Conservation (phyloP, 2,888 invertebrate genomes). For the Agonopterix arenella region DNA sequence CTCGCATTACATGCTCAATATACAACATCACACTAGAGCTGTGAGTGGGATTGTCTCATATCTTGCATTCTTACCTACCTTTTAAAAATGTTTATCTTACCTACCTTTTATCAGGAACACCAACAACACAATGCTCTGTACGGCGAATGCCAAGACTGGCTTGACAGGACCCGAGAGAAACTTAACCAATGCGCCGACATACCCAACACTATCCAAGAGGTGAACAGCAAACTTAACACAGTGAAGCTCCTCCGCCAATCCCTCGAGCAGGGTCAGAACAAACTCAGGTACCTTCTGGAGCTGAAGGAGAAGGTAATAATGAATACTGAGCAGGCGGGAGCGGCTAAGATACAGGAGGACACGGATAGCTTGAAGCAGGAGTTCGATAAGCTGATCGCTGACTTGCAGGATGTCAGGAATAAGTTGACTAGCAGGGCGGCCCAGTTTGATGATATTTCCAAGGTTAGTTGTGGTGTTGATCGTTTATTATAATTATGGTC, state of each 20-base stretch:
- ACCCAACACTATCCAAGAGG: conserved; percentile 88
- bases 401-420: conserved; percentile 87
- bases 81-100: not conserved
- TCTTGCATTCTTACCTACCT: no score
- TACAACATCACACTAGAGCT: no score
- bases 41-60: no score
- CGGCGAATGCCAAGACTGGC: conserved; percentile 96
- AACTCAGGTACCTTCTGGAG: conserved; percentile 85
- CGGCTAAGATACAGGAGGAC: conserved; percentile 92
- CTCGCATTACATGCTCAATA: no score
- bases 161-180: conserved; percentile 92
- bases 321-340: conserved; percentile 93
- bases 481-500: not conserved
- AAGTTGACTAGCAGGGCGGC: conserved; percentile 84
- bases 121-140: conserved; percentile 95
- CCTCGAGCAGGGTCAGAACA: conserved; percentile 91
- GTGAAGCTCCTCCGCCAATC: conserved; percentile 93
- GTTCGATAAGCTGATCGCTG: conserved; percentile 90
- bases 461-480: conserved; percentile 55
- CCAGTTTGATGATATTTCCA: conserved; percentile 91
- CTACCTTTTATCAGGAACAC: conserved; percentile 80
- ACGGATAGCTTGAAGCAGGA: conserved; percentile 92
- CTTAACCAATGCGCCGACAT: conserved; percentile 88
- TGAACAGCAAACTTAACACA: conserved; percentile 89
- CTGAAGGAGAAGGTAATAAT: conserved; percentile 95